Evolutionary conservation across 2,113 vertebrate genomes (phyloP), one percentile per base, ranked within the genome.

Genomic region (Dromaius novaehollandiae): DNA sequence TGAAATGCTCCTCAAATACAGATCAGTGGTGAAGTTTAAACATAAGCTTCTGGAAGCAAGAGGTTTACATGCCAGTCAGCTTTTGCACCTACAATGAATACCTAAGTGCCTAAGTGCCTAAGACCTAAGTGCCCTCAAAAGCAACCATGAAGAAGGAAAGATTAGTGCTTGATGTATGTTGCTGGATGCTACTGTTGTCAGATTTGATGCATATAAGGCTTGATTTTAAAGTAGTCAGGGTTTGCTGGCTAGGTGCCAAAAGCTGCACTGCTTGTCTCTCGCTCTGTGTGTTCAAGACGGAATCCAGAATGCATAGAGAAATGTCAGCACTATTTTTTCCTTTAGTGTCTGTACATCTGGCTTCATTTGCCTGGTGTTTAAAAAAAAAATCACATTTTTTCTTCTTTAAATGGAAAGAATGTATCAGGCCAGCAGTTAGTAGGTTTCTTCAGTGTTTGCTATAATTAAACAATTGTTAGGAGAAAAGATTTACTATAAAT

Each of bases 401-500:
- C 20, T 82, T 61, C 58, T 91, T 92, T 91, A 89, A 78, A 80
- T 21, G 53, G 28, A 90, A n/a, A 69, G 20, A 50, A 81, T 42
- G 24, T 42, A 92, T 83, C 79, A 82, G 77, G 24, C 46, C 83
- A 93, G 53, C 51, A 85, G 40, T 89, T 55, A 68, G 16, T 28
- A 69, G 65, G 55, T 55, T 74, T 74, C 25, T 75, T 56, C 76
- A 93, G 51, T 68, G 50, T 80, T 96, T 93, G 76, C 13, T 1
- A 73, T 88, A 95, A 94, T 94, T 88, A 80, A 90, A 80, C 42
- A 58, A 71, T 75, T 92, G 89, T 95, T 86, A 86, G 36, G 16
- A 88, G 38, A 68, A 61, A 40, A 90, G 36, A 15, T 85, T 82
- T 89, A 60, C 91, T 93, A 91, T 86, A 93, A 96, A 97, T 80